Base-by-base conservation (phyloP, 2,797 vertebrate species). In the Tarsius wallacei region DNA sequence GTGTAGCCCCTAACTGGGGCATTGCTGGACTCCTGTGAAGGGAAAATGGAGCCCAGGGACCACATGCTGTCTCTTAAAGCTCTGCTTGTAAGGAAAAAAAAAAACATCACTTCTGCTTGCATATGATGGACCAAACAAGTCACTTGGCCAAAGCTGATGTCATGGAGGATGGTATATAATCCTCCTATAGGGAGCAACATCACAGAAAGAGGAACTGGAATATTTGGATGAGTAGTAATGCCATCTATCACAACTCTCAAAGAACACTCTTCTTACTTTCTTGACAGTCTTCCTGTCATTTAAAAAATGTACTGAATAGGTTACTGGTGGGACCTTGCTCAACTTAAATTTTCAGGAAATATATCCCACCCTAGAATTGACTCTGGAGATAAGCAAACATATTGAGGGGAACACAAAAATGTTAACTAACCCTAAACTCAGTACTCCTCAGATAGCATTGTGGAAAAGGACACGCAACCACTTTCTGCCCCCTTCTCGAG, bases 331-430 rank as follows among this genome's bases (percentile, higher is more conserved):
- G 5, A 87, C 7, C 17, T 49, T 83, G 77, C 47, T 89, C 85
- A 86, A 91, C 61, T 91, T 64, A 87, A 94, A 66, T 61, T 64
- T 63, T 76, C 71, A 55, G 81, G 81, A 95, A 95, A 61, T 68
- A 7, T 31, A 49, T 87, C 21, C 24, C 11, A 87, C 22, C 7
- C 63, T 73, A 74, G 33, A 17, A 77, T 2, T 94, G 86, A 93
- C 74, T 81, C n/a, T 36, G 80, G n/a, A 86, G 73, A 80, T 17
- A 21, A 11, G 11, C 49, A 47, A 51, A 73, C 31, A 59, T 82
- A 19, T 42, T 84, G 21, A 90, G 77, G 36, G 57, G 84, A 80
- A 89, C 57, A 61, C 17, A 42, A 51, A 51, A n/a, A 10, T 74
- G 12, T 33, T 71, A 42, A 74, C 57, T 42, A 83, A 83, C 16